Evolutionary conservation across 2,797 vertebrate species (phyloP), one percentile per base, ranked within the genome.

Genomic region (Anolis apletophallus): DNA sequence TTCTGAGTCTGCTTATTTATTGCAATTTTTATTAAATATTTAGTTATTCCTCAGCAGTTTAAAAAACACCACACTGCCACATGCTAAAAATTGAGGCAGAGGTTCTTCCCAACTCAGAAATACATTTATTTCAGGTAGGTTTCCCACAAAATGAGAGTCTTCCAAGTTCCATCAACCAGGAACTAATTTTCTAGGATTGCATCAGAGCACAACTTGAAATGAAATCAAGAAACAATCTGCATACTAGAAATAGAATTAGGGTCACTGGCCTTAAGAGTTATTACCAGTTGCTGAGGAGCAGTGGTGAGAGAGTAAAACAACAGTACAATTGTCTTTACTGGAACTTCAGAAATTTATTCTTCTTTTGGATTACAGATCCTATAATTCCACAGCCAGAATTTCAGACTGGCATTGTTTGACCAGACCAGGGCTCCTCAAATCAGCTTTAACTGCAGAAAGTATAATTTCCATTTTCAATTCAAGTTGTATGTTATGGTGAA

Each of bases 11-110:
- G 87, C 75, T 72, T 91, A 85, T 87, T 88, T 94, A 93, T 57
- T 89, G 71, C 57, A 91, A 67, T 82, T 34, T 90, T 91, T 88
- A 91, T 90, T 57, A 93, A 93, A 94, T 94, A 91, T 85, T 87
- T 81, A 81, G 80, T 86, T 90, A 81, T 82, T 91, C 64, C 92
- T 87, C 46, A 93, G 91, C 13, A 40, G 40, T 69, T 83, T n/a
- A 55, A 29, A n/a, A 77, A 34, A 19, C 8, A 46, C 21, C 55
- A 36, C 52, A 46, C 1, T 76, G 50, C 57, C 32, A 69, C 52
- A 86, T 55, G 46, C 8, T 73, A 40, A 82, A 52, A 19, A 71
- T 19, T 77, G 80, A 59, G 50, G 12, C 29, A 77, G 61, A 10
- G n/a, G 21, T 77, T 64, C 19, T 34, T 76, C 64, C 21, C 80